A percentile compares a stretch with the other conserved stretches of the same genome.
These are phyloP conservation scores for Elephantulus edwardii DNA, from an alignment of 2,113 vertebrate species.

Conservation along the genomic window DNA sequence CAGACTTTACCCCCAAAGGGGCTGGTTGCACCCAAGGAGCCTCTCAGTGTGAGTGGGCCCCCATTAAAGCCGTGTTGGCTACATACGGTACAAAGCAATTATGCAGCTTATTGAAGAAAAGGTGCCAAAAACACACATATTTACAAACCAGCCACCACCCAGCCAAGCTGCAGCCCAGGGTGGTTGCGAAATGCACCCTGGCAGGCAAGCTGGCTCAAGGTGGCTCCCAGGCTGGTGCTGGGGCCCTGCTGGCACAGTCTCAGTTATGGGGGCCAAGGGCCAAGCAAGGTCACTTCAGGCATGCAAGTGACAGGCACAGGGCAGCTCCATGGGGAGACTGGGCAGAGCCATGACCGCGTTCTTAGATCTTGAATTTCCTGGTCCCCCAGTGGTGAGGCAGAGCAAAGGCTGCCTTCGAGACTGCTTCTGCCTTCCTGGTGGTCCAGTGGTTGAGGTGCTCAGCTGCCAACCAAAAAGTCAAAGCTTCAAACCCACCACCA, in stretches of 20 bases:
- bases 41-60: rapidly evolving
- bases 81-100: not conserved
- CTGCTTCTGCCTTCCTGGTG: too few species aligned
- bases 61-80: not conserved
- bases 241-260: not conserved
- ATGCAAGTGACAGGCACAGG: not conserved
- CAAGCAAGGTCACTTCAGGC: not conserved
- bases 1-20: not conserved
- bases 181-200: not conserved
- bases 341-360: not conserved
- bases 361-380: not conserved
- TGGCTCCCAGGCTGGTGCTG: not conserved
- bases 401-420: not conserved
- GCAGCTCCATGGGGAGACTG: not conserved
- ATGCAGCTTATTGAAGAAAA: not conserved
- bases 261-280: not conserved
- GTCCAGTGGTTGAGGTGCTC: too few species aligned
- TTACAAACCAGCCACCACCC: not conserved
- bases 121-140: slow-evolving; percentile 22
- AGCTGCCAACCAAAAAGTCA: too few species aligned
- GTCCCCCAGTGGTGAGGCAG: not conserved
- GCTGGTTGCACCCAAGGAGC: not conserved
- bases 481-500: too few species aligned
- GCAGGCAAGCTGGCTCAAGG: not conserved
- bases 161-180: not conserved